These are phyloP conservation scores for Karalla daura DNA, from an alignment of 2,797 vertebrate species.

Conservation along the genomic window DNA sequence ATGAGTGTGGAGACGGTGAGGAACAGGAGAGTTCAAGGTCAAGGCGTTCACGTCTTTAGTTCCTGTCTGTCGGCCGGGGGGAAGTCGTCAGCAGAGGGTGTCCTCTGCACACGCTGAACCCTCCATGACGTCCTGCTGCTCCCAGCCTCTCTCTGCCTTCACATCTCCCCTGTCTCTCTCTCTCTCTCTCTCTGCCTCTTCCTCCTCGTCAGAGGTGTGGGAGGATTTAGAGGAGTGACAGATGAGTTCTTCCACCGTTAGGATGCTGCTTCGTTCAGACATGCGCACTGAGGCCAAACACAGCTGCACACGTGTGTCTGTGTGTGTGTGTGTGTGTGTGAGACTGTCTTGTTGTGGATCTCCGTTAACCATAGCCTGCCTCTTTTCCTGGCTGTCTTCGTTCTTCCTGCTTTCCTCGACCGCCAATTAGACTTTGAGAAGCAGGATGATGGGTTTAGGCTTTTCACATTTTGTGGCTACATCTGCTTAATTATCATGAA, in stretches of 20 bases:
- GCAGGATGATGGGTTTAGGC: slow-evolving; percentile 32
- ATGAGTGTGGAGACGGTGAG: background rate
- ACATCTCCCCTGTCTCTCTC: slow-evolving; percentile 15
- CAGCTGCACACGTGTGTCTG: slow-evolving; percentile 28
- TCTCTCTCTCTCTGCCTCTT: background rate
- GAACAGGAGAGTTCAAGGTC: slow-evolving; percentile 37
- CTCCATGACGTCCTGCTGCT: background rate
- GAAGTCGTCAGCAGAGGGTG: background rate
- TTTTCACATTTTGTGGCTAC: slow-evolving; percentile 48
- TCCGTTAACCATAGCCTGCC: slow-evolving; percentile 4
- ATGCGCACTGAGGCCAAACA: slow-evolving; percentile 4
- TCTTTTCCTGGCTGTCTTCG: background rate
- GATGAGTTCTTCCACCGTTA: slow-evolving; percentile 39
- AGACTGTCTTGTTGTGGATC: slow-evolving; percentile 15
- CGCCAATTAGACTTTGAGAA: slow-evolving; percentile 53
- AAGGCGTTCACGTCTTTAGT: background rate
- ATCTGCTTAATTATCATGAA: slow-evolving; percentile 66
- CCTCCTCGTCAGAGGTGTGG: slow-evolving; percentile 40
- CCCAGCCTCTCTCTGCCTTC: slow-evolving; percentile 5
- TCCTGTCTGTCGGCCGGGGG: slow-evolving; percentile 9
- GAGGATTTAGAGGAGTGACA: slow-evolving; percentile 48
- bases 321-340: slow-evolving; percentile 1
- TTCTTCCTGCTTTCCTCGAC: slow-evolving; percentile 22
- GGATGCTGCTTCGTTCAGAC: slow-evolving; percentile 4
- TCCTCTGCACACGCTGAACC: background rate